These are phyloP conservation scores for Hyles lineata DNA, from an alignment of 2,888 invertebrate species.

Conservation along the genomic window DNA sequence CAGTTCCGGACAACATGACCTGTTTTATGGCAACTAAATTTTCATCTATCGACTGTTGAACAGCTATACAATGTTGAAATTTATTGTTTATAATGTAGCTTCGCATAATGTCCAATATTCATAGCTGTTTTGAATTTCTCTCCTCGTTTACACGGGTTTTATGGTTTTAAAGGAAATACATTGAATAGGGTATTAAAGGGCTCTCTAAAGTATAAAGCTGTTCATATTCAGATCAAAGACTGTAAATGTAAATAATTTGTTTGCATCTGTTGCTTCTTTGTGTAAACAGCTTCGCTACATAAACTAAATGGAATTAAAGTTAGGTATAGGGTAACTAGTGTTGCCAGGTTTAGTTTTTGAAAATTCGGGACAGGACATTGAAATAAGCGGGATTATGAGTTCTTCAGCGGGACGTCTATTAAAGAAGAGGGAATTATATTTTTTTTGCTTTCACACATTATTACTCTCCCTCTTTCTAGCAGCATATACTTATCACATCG, in stretches of 20 bases:
- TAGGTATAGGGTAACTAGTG: not conserved
- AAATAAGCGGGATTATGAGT: no score
- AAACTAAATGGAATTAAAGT: not conserved
- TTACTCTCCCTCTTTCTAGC: no score
- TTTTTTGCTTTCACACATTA: no score
- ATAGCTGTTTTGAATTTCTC: conserved; percentile 9
- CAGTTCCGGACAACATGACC: conserved; percentile 6
- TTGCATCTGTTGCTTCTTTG: no score
- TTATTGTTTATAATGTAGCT: conserved; percentile 14
- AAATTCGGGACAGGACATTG: no score
- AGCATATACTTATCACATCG: no score
- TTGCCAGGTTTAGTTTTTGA: no score
- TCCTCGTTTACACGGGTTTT: not conserved
- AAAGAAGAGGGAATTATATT: no score
- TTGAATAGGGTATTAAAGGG: not conserved
- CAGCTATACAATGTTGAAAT: conserved; percentile 3
- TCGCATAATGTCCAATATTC: not conserved
- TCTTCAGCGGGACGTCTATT: no score
- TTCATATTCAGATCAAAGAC: no score
- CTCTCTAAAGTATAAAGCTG: not conserved
- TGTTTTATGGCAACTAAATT: conserved; percentile 13
- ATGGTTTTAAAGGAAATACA: not conserved
- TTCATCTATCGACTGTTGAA: conserved; percentile 1
- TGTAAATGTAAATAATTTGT: no score
- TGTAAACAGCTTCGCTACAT: not conserved